Evolutionary conservation across 2,797 vertebrate species (phyloP), one percentile per base, ranked within the genome.

Genomic region (Macrochelys suwanniensis): DNA sequence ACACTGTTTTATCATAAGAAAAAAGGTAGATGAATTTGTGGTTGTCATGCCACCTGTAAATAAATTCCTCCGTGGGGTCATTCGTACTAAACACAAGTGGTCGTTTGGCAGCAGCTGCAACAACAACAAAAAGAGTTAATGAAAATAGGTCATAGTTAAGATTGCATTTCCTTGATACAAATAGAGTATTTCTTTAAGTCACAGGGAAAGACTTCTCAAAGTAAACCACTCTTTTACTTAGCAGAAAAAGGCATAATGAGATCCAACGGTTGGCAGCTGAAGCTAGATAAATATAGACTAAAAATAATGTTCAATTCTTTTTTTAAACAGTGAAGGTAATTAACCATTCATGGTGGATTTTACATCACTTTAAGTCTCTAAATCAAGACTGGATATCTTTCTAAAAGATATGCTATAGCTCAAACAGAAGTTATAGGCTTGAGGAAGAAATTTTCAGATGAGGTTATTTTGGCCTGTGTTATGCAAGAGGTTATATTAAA

Each of bases 1-100:
- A 97, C 98, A 99, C 87, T 99, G 99, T 97, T 99, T 99, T 92
- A 99, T 87, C 99, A 99, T 98, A 95, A 98, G 96, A 92, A 99
- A 79, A 97, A 99, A 98, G 19, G 98, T 97, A 84, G 97, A 78
- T 65, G 98, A 98, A 88, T 99, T 99, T 68, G 97, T 88, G 26
- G 98, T 97, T 49, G 98, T 98, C 95, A 99, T 97, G 87, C 97
- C 94, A 33, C 97, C 95, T n/a, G 98, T 98, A 97, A 99, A 99
- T 16, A 99, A 98, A 95, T 98, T 96, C 77, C 85, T 97, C 49
- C 97, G 98, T 82, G 99, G 99, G 89, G 98, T 99, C 90, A 99
- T 94, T 45, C 98, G 98, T 94, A 99, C 98, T 97, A 99, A 98
- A 97, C 98, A 99, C 85, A 99, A 86, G 95, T 99, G 97, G 42